Conservation (phyloP, 2,888 invertebrate genomes). For the Phymatocera aterrima region DNA sequence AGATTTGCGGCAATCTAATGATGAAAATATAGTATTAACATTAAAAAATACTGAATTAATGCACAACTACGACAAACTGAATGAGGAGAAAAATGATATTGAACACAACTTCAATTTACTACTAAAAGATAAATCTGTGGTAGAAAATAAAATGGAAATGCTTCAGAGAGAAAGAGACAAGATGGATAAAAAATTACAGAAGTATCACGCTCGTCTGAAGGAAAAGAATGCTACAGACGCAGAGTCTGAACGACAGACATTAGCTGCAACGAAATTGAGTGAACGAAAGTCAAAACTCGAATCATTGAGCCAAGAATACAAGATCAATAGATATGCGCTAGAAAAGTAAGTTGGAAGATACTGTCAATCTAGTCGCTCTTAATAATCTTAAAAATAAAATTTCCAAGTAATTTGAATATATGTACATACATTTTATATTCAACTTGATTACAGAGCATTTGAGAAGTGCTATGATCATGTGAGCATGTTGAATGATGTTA, state of each 20-base stretch:
- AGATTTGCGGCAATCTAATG: not conserved
- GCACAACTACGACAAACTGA: slow-evolving; percentile 20
- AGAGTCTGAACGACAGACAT: not conserved
- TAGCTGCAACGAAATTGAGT: not conserved
- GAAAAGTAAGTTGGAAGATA: slow-evolving; percentile 15
- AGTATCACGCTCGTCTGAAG: not conserved
- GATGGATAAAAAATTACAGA: slow-evolving; percentile 24
- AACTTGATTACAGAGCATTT: not conserved
- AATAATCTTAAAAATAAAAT: not conserved
- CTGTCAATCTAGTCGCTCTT: not conserved
- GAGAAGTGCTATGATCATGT: slow-evolving; percentile 20
- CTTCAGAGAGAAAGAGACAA: slow-evolving; percentile 20
- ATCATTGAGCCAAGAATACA: not conserved
- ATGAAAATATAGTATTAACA: slow-evolving; percentile 3
- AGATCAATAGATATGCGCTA: not conserved
- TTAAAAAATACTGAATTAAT: slow-evolving; percentile 7
- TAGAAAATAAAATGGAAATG: slow-evolving; percentile 8
- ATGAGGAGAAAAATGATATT: slow-evolving; percentile 6
- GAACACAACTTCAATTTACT: slow-evolving; percentile 13
- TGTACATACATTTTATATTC: not conserved
- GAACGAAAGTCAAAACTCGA: not conserved
- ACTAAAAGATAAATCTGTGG: not conserved
- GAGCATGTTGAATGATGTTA: slow-evolving; percentile 1
- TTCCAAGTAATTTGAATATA: not conserved
- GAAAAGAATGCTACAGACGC: not conserved